Conservation (phyloP, 2,888 invertebrate genomes). For the Eupithecia insigniata region DNA sequence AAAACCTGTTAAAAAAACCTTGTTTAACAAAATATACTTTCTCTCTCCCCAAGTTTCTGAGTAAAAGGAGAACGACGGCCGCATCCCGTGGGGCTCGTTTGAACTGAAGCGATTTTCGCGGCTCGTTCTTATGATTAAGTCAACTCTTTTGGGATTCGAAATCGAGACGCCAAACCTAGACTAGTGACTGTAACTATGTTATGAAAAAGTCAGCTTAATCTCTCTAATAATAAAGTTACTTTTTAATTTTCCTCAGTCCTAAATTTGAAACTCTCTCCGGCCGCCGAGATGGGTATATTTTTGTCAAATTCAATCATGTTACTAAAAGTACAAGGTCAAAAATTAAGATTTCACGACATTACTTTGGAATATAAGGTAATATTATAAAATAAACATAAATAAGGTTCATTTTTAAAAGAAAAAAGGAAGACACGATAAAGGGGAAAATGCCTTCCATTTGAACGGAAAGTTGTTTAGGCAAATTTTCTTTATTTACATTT, state of each 20-base stretch:
- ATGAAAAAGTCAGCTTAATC: not conserved
- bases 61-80: conserved; percentile 70
- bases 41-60: conserved; percentile 39
- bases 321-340: not conserved
- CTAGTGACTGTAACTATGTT: conserved; percentile 26
- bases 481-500: conserved; percentile 64
- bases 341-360: conserved; percentile 46
- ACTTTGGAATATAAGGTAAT: conserved; percentile 45
- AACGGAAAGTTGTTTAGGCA: conserved; percentile 65
- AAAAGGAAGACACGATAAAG: conserved; percentile 62
- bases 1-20: not conserved
- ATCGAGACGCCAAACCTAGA: conserved; percentile 51
- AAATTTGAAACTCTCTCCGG: not conserved
- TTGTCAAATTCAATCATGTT: not conserved
- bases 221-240: not conserved
- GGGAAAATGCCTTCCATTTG: conserved; percentile 60
- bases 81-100: conserved; percentile 76
- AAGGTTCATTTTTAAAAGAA: conserved; percentile 56
- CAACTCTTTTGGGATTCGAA: conserved; percentile 74
- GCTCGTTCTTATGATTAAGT: conserved; percentile 82
- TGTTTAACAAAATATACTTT: conserved; percentile 18
- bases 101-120: conserved; percentile 77
- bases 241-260: not conserved
- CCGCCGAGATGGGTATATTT: not conserved
- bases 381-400: conserved; percentile 60